Evolutionary conservation across 2,797 vertebrate genomes (phyloP).

Genomic region (Salarias fasciatus): DNA sequence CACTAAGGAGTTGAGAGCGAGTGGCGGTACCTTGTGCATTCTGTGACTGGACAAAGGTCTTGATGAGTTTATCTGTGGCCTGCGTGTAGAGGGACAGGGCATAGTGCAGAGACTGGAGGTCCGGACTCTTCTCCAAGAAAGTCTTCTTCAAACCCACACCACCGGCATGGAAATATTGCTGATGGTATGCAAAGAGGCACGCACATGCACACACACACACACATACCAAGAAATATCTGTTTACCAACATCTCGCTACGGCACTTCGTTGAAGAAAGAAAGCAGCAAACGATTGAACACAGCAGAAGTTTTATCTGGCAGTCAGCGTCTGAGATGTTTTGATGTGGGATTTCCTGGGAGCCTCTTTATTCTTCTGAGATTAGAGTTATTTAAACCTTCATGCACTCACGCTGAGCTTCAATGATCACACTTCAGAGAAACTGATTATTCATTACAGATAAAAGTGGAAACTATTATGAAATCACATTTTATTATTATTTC

Average conservation of each 20-base stretch:
- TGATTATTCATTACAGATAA: neutral
- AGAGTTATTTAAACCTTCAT: neutral
- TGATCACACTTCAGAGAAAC: neutral
- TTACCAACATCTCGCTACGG: neutral
- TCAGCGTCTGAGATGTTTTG: neutral
- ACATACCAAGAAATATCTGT: neutral
- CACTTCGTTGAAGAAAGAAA: neutral
- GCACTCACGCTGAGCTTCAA: neutral
- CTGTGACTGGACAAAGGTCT: slow-evolving; percentile 97
- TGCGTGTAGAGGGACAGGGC: slow-evolving; percentile 98
- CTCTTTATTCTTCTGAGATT: neutral
- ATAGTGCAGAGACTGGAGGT: slow-evolving; percentile 94
- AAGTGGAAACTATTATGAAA: neutral
- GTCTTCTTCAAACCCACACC: slow-evolving; percentile 98
- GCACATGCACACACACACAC: slow-evolving; percentile 4
- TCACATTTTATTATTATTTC: neutral
- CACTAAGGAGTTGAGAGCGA: neutral
- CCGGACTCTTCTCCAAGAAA: slow-evolving; percentile 97
- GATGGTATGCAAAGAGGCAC: neutral
- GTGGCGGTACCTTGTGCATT: slow-evolving; percentile 89
- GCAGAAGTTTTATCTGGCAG: neutral
- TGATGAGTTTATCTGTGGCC: slow-evolving; percentile 97
- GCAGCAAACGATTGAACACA: neutral
- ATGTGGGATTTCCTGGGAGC: neutral
- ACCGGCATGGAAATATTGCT: slow-evolving; percentile 99